These are phyloP conservation scores for Cepaea hortensis DNA, from an alignment of 2,888 invertebrate species.

Conservation along the genomic window DNA sequence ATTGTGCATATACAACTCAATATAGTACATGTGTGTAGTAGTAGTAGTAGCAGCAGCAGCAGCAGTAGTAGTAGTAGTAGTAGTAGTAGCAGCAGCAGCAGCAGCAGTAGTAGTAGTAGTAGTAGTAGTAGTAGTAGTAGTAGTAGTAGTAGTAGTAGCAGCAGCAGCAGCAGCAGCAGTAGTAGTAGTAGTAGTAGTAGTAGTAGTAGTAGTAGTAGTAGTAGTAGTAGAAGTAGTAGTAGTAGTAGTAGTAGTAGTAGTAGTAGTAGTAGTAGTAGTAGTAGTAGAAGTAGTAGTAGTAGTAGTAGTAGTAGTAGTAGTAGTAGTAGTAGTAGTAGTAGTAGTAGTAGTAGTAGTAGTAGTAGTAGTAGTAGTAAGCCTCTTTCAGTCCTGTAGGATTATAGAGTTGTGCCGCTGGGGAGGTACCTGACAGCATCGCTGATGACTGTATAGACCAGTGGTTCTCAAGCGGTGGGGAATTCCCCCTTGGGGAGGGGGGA, in stretches of 20 bases:
- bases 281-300: neutral
- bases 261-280: neutral
- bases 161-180: neutral
- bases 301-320: neutral
- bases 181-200: neutral
- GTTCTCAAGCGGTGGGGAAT: too few relatives aligned
- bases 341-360: constrained; percentile 21
- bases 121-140: neutral
- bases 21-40: neutral
- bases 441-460: too few relatives aligned
- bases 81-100: constrained; percentile 5
- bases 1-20: neutral
- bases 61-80: neutral
- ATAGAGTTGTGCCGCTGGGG: too few relatives aligned
- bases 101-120: neutral
- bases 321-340: constrained; percentile 8
- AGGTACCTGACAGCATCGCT: too few relatives aligned
- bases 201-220: neutral
- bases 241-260: neutral
- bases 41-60: neutral
- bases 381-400: too few relatives aligned
- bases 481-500: too few relatives aligned
- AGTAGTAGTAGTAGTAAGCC: neutral
- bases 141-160: neutral
- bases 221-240: neutral